phyloP scores from a whole-genome alignment of 2,113 vertebrate genomes.

The Acrocephalus arundinaceus region DNA sequence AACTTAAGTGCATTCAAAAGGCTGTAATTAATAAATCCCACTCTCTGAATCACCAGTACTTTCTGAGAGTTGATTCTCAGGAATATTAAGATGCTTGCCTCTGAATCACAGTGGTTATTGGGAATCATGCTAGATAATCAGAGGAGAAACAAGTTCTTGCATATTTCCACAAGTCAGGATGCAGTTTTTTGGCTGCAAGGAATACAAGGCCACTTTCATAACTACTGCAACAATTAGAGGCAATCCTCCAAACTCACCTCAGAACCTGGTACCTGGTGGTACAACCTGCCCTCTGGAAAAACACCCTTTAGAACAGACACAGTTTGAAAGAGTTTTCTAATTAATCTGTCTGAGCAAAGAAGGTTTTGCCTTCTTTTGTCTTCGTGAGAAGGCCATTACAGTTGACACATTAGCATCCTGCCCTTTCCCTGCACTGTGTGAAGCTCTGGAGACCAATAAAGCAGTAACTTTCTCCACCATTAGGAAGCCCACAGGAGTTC shows the following conservation, averaged over 20 bases:
- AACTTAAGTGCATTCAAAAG: neutral
- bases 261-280: neutral
- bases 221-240: neutral
- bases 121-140: neutral
- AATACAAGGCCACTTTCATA: neutral
- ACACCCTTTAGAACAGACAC: neutral
- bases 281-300: neutral
- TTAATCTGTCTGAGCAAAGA: neutral
- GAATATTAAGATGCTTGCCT: neutral
- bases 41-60: slow-evolving; percentile 22
- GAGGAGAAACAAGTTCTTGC: slow-evolving; percentile 24
- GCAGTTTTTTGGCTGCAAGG: neutral
- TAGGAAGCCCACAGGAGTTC: neutral
- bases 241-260: neutral
- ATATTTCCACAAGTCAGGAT: neutral
- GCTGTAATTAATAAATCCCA: slow-evolving; percentile 26
- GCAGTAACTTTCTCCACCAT: neutral
- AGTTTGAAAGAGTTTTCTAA: neutral
- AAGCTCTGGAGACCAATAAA: neutral
- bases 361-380: neutral
- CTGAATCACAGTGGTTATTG: slow-evolving; percentile 19
- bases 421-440: neutral
- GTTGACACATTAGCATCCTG: neutral
- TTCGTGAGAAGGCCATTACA: neutral
- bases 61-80: neutral